These are phyloP conservation scores for Ophion slaviceki DNA, from an alignment of 2,888 invertebrate genomes.

Conservation along the genomic window DNA sequence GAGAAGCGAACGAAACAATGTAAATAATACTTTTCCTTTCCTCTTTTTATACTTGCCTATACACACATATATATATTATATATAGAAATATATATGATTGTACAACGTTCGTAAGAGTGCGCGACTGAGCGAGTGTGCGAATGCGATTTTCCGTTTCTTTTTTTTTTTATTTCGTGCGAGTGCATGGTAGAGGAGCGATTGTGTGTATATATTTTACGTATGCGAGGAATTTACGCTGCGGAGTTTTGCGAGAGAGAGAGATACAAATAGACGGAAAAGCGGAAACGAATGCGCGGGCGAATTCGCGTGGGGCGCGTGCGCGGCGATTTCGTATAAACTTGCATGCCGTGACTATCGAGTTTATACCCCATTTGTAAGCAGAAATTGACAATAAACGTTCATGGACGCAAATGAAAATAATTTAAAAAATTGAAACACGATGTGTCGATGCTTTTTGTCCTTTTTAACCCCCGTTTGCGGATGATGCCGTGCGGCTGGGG, in stretches of 20 bases:
- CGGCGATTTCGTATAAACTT: slow-evolving; percentile 62
- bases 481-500: no score
- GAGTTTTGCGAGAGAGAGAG: slow-evolving; percentile 31
- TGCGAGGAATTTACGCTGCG: slow-evolving; percentile 49
- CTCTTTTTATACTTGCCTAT: slow-evolving; percentile 73
- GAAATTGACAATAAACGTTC: slow-evolving; percentile 78
- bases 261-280: slow-evolving; percentile 31
- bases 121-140: slow-evolving; percentile 48
- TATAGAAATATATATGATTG: slow-evolving; percentile 4
- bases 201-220: slow-evolving; percentile 70
- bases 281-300: neutral
- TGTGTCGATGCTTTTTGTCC: neutral
- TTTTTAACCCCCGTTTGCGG: neutral
- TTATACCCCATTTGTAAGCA: slow-evolving; percentile 77
- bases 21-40: slow-evolving; percentile 75
- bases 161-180: slow-evolving; percentile 44
- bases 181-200: slow-evolving; percentile 54
- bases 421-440: neutral
- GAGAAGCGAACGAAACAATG: slow-evolving; percentile 66
- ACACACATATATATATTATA: neutral
- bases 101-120: slow-evolving; percentile 51
- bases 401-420: slow-evolving; percentile 59
- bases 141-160: slow-evolving; percentile 49
- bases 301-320: slow-evolving; percentile 2
- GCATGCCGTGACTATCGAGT: slow-evolving; percentile 68